Evolutionary conservation across 1,140 invertebrate genomes (phyloP), one percentile per base, ranked within the genome.

Genomic region (Mizuhopecten yessoensis): DNA sequence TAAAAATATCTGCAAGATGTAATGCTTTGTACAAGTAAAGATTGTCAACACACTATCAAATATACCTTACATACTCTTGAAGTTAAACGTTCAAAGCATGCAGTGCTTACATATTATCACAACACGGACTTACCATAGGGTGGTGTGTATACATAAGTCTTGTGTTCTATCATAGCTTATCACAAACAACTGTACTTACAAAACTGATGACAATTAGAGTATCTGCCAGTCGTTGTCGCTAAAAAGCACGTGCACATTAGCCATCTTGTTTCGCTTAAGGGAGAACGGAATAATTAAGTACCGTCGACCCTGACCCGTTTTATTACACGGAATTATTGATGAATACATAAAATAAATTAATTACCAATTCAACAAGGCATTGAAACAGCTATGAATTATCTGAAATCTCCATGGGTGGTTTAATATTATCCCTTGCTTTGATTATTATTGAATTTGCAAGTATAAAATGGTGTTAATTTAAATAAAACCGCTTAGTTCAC

Each of bases 331-430:
- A 29, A 23, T 7, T 75, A 75, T 75, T 75, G 57, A 75, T 75
- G 57, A n/a, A 75, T 75, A 75, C 57, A 75, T 75, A 75, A 75
- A 75, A 75, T 75, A 29, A 75, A 75, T 75, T 75, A 75, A 75
- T 75, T 75, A 75, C 2, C 23, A 17, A 5, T 29, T 17, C 57
- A 29, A 7, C n/a, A 29, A 29, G 57, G n/a, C 57, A 75, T n/a
- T 75, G 23, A 29, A 7, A 75, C 5, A 75, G 23, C 10, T 49
- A 49, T 49, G n/a, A 17, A 75, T 75, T 29, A 3, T 2, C 1
- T n/a, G n/a, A 75, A 75, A 75, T 20, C 57, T 17, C 57, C 57
- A 29, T 75, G 57, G 57, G 57, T 75, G 57, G 57, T 17, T 75
- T 9, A 75, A 75, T n/a, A n/a, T n/a, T 75, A 29, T 75, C 23